Conservation (phyloP, 1,140 invertebrate genomes). For the Cepaea nemoralis region DNA sequence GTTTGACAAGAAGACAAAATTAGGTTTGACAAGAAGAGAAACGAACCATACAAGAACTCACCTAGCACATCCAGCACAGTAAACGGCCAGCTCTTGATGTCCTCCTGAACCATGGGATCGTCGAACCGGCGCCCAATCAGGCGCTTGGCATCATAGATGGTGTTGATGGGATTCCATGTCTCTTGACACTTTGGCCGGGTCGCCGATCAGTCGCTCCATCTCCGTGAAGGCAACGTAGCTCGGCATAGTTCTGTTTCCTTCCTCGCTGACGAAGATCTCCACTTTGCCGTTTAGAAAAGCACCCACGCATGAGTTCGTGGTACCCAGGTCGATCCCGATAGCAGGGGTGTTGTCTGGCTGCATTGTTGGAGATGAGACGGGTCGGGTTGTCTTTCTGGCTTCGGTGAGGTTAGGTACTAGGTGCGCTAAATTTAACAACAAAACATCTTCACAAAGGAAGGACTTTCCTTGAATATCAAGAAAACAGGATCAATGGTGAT, state of each 20-base stretch:
- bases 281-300: constrained; percentile 82
- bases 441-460: too few species aligned
- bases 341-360: constrained; percentile 38
- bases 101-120: constrained; percentile 68
- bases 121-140: constrained; percentile 43
- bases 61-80: constrained; percentile 40
- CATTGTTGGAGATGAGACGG: too few species aligned
- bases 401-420: too few species aligned
- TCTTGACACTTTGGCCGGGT: constrained; percentile 46
- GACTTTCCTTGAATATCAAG: too few species aligned
- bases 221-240: constrained; percentile 80
- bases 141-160: constrained; percentile 46
- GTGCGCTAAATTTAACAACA: too few species aligned
- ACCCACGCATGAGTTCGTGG: constrained; percentile 75
- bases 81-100: constrained; percentile 95
- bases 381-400: too few species aligned
- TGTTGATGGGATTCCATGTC: constrained; percentile 43
- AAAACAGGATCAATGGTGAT: too few species aligned
- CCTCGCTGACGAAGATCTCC: constrained; percentile 96
- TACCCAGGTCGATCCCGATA: constrained; percentile 75
- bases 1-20: too few species aligned
- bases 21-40: too few species aligned
- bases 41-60: too few species aligned
- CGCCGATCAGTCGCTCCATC: too few species aligned
- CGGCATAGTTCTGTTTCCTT: constrained; percentile 74